phyloP scores from a whole-genome alignment of 35 echinoderm and acorn worm genomes.

The Strongylocentrotus purpuratus region DNA sequence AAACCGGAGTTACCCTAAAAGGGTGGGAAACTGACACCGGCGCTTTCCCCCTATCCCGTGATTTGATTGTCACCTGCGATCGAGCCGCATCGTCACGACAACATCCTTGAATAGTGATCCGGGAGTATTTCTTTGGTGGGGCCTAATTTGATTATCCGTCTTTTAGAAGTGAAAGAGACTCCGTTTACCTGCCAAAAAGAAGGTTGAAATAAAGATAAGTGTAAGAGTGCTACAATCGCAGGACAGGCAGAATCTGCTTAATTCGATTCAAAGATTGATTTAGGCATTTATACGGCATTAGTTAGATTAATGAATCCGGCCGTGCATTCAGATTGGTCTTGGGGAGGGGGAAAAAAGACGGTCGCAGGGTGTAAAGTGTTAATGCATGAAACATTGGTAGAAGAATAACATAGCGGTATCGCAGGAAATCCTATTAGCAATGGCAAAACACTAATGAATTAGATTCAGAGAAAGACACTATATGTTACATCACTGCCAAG shows the following conservation, averaged over 20 bases:
- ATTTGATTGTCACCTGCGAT: conserved; percentile 15
- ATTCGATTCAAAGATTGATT: conserved; percentile 13
- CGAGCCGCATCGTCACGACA: not conserved
- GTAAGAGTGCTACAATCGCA: not conserved
- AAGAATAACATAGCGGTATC: not conserved
- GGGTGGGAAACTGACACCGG: conserved; percentile 20
- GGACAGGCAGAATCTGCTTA: not conserved
- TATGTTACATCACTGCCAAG: not conserved
- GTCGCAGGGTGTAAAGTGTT: not conserved
- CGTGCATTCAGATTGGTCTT: not conserved
- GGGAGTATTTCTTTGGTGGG: not conserved
- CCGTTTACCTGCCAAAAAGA: conserved; percentile 10
- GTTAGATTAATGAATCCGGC: conserved; percentile 11
- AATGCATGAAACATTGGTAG: conserved; percentile 1
- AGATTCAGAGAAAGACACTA: not conserved
- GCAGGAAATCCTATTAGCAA: not conserved
- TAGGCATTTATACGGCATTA: conserved; percentile 5
- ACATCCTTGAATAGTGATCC: conserved; percentile 35
- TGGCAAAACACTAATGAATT: not conserved
- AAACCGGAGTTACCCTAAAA: not conserved
- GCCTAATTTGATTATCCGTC: not conserved
- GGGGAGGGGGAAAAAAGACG: not conserved
- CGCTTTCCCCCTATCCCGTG: not conserved
- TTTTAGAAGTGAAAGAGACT: conserved; percentile 8
- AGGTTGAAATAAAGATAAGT: not conserved